phyloP scores from a whole-genome alignment of 2,888 invertebrate genomes.

The Coelinius sp. region DNA sequence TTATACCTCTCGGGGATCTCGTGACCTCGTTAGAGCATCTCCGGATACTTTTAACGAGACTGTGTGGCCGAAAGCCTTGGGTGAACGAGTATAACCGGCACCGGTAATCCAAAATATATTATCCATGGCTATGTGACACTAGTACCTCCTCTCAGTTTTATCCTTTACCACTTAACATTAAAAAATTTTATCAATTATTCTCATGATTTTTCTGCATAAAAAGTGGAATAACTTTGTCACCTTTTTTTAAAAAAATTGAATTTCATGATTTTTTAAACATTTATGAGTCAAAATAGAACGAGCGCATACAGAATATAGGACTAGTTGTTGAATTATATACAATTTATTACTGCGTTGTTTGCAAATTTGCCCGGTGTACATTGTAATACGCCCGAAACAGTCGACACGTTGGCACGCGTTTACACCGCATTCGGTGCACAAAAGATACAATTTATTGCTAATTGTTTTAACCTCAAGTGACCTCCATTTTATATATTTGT shows the following conservation, averaged over 20 bases:
- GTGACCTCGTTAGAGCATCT: conserved; percentile 55
- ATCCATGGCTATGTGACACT: conserved; percentile 41
- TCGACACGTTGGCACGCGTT: conserved; percentile 38
- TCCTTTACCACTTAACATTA: neutral
- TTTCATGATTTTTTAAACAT: neutral
- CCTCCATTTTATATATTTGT: neutral
- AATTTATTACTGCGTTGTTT: conserved; percentile 20
- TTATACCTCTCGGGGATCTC: conserved; percentile 42
- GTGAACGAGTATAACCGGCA: conserved; percentile 27
- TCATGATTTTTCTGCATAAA: neutral
- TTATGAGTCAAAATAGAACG: neutral
- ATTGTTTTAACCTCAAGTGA: conserved; percentile 33
- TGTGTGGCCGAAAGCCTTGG: conserved; percentile 26
- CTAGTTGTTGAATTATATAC: neutral
- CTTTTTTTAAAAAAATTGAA: no score
- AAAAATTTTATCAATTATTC: neutral
- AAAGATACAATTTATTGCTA: conserved; percentile 37
- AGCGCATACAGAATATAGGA: neutral
- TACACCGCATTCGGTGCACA: conserved; percentile 16
- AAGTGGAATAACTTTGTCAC: neutral
- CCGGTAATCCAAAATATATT: conserved; percentile 63
- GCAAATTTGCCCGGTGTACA: conserved; percentile 24
- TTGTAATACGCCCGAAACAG: conserved; percentile 31
- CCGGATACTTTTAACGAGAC: conserved; percentile 60
- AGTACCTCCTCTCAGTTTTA: neutral